Percentiles rank a stretch among this genome's conserved stretches.
These are phyloP conservation scores for Hydrophis major DNA, from an alignment of 2,797 vertebrate species.

Conservation along the genomic window DNA sequence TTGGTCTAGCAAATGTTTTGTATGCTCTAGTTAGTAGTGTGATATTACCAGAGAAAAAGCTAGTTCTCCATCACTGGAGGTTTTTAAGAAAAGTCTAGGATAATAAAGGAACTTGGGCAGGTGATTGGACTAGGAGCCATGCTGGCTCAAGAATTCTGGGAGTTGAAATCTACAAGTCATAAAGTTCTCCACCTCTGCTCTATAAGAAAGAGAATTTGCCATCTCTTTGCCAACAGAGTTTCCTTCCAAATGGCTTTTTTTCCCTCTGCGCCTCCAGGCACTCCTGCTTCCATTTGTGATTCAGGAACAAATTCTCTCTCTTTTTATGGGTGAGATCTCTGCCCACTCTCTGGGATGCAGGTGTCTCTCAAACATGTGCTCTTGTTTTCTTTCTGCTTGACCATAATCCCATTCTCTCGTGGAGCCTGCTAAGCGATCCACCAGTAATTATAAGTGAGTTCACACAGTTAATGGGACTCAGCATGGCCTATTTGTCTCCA, in stretches of 20 bases:
- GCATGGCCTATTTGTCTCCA: neutral
- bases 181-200: neutral
- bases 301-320: neutral
- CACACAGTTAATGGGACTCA: neutral
- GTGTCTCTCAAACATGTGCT: neutral
- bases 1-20: too few relatives aligned
- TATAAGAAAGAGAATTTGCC: too few relatives aligned
- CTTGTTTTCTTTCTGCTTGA: neutral
- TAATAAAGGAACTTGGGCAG: too few relatives aligned
- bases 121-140: neutral
- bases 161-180: neutral
- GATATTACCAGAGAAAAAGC: too few relatives aligned
- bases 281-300: neutral
- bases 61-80: too few relatives aligned
- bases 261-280: neutral
- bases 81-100: too few relatives aligned
- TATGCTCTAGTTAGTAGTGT: too few relatives aligned
- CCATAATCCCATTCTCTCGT: neutral
- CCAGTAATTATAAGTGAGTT: neutral
- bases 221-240: neutral
- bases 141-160: neutral
- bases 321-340: rapidly evolving
- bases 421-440: neutral
- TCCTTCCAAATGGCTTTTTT: neutral
- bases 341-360: neutral